phyloP scores from a whole-genome alignment of 1,140 invertebrate species.

The Stegodyphus mimosarum region DNA sequence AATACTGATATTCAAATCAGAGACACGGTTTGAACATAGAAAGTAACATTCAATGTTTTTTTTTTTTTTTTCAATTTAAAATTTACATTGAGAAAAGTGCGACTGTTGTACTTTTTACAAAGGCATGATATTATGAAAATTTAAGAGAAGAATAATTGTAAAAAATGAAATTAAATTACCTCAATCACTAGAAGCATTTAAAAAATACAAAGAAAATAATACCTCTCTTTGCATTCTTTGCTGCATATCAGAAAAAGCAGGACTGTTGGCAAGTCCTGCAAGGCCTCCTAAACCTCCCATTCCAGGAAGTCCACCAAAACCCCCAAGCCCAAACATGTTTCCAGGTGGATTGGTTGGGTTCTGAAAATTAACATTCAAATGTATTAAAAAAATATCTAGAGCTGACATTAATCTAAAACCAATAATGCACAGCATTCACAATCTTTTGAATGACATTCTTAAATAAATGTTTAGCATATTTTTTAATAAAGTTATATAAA shows the following conservation, averaged over 20 bases:
- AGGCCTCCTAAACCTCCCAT: constrained; percentile 76
- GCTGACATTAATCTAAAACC: neutral
- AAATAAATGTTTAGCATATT: neutral
- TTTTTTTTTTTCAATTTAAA: too few species aligned
- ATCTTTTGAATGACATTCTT: neutral
- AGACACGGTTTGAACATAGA: too few species aligned
- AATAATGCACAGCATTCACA: neutral
- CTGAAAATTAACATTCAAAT: constrained; percentile 5
- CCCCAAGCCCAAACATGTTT: constrained; percentile 34
- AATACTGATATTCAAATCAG: too few species aligned
- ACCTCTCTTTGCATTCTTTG: constrained; percentile 91
- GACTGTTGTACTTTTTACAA: too few species aligned
- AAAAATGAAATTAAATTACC: too few species aligned
- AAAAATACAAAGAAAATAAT: neutral
- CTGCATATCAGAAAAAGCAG: constrained; percentile 89
- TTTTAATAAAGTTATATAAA: too few species aligned
- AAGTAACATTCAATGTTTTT: too few species aligned
- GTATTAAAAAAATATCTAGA: neutral
- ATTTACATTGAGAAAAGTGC: too few species aligned
- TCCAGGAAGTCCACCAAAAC: constrained; percentile 69
- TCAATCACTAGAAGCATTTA: too few species aligned
- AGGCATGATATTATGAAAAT: too few species aligned
- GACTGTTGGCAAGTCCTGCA: constrained; percentile 87
- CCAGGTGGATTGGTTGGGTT: constrained; percentile 13
- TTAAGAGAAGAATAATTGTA: too few species aligned